phyloP scores from a whole-genome alignment of 2,888 invertebrate species.

The Melanostoma scalare region DNA sequence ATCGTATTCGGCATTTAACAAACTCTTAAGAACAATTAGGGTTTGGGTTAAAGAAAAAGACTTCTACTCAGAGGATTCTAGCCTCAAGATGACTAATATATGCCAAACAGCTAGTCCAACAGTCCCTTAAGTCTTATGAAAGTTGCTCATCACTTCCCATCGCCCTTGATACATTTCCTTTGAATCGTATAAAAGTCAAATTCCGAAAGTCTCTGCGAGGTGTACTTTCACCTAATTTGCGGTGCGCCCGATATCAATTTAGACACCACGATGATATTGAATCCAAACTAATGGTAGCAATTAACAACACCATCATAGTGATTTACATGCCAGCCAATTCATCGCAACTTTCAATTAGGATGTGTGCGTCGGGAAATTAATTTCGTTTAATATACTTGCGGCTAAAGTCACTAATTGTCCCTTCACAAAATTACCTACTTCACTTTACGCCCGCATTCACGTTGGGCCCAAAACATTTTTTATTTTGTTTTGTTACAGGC shows the following conservation, averaged over 20 bases:
- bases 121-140: no score
- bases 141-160: no score
- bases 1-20: no score
- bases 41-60: no score
- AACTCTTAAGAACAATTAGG: no score
- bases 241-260: constrained; percentile 64
- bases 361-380: constrained; percentile 56
- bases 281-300: constrained; percentile 63
- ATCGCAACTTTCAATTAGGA: constrained; percentile 59
- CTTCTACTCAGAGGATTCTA: no score
- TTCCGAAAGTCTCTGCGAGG: no score
- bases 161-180: no score
- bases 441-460: not conserved
- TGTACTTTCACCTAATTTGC: constrained; percentile 35
- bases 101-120: no score
- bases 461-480: not conserved
- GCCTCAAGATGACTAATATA: no score
- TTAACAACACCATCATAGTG: constrained; percentile 60
- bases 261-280: constrained; percentile 54
- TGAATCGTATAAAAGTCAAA: no score
- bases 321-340: constrained; percentile 61
- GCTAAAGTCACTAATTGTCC: constrained; percentile 60
- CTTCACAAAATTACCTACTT: not conserved
- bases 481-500: not conserved
- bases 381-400: constrained; percentile 63